Percentiles rank a stretch among this genome's conserved stretches.
Evolutionary conservation across 1,140 invertebrate genomes (phyloP).

Genomic region (Cheumatopsyche charites): DNA sequence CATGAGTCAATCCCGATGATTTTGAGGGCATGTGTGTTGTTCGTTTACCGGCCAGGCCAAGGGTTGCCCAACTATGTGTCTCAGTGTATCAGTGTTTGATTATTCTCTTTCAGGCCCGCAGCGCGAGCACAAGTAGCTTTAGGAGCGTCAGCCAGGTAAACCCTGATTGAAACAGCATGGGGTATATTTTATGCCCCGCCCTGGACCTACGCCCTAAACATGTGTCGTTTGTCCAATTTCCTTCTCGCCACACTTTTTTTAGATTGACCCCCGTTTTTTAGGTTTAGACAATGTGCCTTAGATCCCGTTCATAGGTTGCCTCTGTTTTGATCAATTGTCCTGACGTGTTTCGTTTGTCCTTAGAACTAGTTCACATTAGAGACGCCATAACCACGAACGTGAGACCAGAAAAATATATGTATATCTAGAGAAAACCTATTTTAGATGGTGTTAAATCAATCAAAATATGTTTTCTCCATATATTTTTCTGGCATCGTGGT

Average conservation of each 20-base stretch:
- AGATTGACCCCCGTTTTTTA: no score
- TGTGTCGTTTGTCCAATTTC: constrained; percentile 1
- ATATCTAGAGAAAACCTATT: no score
- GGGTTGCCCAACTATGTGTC: constrained; percentile 54
- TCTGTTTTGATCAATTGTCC: no score
- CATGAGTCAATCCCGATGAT: no score
- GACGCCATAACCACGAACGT: no score
- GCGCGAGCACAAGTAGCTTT: constrained; percentile 85
- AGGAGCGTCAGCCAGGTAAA: constrained; percentile 84
- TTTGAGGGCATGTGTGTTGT: neutral
- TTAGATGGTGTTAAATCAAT: no score
- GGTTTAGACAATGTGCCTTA: neutral
- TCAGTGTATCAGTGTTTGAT: constrained; percentile 62
- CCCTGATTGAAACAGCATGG: constrained; percentile 41
- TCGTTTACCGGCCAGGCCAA: constrained; percentile 31
- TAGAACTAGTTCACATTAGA: no score
- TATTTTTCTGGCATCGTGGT: no score
- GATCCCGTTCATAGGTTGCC: neutral
- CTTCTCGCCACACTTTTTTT: neutral
- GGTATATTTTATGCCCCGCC: constrained; percentile 18
- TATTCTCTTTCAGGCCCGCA: constrained; percentile 76
- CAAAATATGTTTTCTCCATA: no score
- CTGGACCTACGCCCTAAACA: constrained; percentile 30
- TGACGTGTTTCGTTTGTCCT: no score
- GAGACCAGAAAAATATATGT: no score